Base-by-base conservation (phyloP, 2,797 vertebrate species). In the Chelidonichthys spinosus region DNA sequence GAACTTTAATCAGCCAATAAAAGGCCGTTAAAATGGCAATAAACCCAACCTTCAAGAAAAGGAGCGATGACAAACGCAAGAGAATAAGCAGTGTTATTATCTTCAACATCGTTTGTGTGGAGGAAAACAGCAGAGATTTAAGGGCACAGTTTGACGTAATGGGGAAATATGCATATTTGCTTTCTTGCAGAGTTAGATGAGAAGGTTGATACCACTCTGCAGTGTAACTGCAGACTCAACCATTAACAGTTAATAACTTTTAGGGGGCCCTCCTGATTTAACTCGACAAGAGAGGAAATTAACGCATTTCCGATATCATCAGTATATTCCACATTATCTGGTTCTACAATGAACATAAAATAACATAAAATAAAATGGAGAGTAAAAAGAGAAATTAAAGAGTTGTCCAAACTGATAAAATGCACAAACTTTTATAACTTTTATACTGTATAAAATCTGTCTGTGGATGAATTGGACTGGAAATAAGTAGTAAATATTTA, bases 401-500 rank as follows among this genome's bases (percentile, higher is more conserved):
- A 17, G 35, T 5, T 44, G 5, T 50, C 78, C 47, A 78, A 72
- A 65, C 47, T 43, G 47, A 68, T 35, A 62, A 78, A 63, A 75
- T 49, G 52, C 53, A 71, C 42, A 54, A 50, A 47, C n/a, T 40
- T 44, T n/a, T n/a, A n/a, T 73, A 75, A 43, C 70, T 46, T 69
- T 35, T 39, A 67, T 63, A 63, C 44, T n/a, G 46, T 63, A 72
- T 25, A 56, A 53, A 77, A 44, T 50, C 33, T 78, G 44, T 17
- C 40, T 69, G 62, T 63, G 66, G 72, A 76, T 62, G 55, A 82
- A 82, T 81, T 8, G 11, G 46, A 69, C 42, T 79, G 63, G 69
- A 47, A 85, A 88, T 25, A 84, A 72, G 71, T 79, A 58, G 46
- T 75, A 74, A 79, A 74, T 90, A 91, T 91, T 85, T 87, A 91